Base-by-base conservation (phyloP, 37 sponge, comb jelly and placozoan species). In the Axinella damicornis region DNA sequence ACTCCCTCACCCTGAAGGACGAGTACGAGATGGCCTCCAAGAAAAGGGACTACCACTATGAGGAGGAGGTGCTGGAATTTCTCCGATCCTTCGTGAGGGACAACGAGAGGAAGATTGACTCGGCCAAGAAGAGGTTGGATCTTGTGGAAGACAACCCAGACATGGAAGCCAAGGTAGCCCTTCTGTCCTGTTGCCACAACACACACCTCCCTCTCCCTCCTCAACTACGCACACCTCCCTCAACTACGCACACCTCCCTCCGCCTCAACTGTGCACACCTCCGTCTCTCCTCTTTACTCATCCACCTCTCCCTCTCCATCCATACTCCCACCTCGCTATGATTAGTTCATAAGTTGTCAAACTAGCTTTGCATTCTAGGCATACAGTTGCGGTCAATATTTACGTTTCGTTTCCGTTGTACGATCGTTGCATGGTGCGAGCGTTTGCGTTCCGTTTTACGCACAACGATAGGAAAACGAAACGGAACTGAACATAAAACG, bases 21-120 rank as follows among this genome's bases (percentile, higher is more conserved):
- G 94, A 97, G 40, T 99, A 78, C 83, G 94, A 95, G 68, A 89
- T 87, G 66, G 92, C 92, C 18, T 90, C 95, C 30, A 72, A 93
- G 69, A 90, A 74, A 33, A 76, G 94, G 54, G 96, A 99, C 87
- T 99, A 93, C 83, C 87, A 79, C 32, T 90, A 91, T 58, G 99
- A 99, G 60, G 96, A 97, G 57, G 99, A 99, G 76, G 99, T 98
- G 38, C 61, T 83, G 27, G 80, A 57, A 15, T 86, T 77, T 36
- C 82, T 91, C 25, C 24, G 66, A 18, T 19, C 53, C 27, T 95
- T 99, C 33, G 71, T 99, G 5, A 83, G 69, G 21, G 95, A 95
- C 33, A 95, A 95, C 52, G 97, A 99, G 27, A 77, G 92, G 59
- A 99, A 95, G 88, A 95, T 99, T 35, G 94, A 87, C 32, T 56